Evolutionary conservation across 2,888 invertebrate species (phyloP).

Genomic region (Molorchus minor): DNA sequence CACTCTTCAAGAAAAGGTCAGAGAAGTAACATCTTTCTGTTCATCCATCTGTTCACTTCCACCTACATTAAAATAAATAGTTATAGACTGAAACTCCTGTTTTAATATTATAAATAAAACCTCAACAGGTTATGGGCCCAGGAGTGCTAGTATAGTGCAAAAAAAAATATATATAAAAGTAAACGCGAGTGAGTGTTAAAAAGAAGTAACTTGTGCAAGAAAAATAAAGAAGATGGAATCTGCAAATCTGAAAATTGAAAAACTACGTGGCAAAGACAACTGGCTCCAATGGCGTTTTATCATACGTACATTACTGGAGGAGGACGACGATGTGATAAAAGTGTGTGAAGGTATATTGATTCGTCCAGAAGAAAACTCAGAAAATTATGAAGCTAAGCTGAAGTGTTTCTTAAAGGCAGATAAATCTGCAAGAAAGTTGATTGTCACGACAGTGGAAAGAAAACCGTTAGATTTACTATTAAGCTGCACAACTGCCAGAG

Average conservation of each 20-base stretch:
- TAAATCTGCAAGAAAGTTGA: constrained; percentile 36
- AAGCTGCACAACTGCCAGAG: constrained; percentile 26
- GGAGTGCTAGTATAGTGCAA: neutral
- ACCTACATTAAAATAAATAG: too few species aligned
- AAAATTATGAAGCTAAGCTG: too few species aligned
- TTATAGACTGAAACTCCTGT: too few species aligned
- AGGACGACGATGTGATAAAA: constrained; percentile 23
- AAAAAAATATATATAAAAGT: neutral
- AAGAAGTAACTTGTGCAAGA: neutral
- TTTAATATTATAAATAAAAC: too few species aligned
- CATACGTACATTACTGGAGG: constrained; percentile 30
- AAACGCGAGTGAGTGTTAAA: neutral
- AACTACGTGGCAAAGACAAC: constrained; percentile 40
- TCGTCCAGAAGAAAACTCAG: constrained; percentile 16
- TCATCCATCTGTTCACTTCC: too few species aligned
- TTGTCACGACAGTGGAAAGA: constrained; percentile 39
- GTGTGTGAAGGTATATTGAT: constrained; percentile 30
- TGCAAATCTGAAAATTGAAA: constrained; percentile 35
- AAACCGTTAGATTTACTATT: constrained; percentile 37
- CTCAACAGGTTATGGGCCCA: constrained; percentile 5
- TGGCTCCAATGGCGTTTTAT: constrained; percentile 40
- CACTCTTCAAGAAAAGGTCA: too few species aligned
- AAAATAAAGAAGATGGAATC: constrained; percentile 8
- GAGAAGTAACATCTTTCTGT: too few species aligned
- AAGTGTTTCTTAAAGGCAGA: too few species aligned